Percentiles rank a stretch among this genome's conserved stretches.
phyloP scores from a whole-genome alignment of 2,888 invertebrate species.

The Odontocolon sp. region DNA sequence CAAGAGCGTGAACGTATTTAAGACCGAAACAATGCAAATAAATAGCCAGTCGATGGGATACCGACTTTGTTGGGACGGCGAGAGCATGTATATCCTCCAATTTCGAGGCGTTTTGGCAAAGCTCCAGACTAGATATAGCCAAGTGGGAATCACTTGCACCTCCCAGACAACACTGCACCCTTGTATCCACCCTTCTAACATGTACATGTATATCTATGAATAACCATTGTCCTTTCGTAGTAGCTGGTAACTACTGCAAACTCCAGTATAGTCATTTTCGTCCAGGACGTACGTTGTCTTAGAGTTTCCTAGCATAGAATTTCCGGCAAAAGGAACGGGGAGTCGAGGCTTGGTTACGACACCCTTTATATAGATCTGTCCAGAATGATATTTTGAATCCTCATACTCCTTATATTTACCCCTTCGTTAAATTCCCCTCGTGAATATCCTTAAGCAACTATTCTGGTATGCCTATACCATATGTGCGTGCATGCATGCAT shows the following conservation, averaged over 20 bases:
- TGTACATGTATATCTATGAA: conserved; percentile 63
- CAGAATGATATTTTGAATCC: conserved; percentile 2
- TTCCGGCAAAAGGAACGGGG: conserved; percentile 53
- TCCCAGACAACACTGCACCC: conserved; percentile 19
- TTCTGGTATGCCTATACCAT: not conserved
- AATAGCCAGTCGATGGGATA: conserved; percentile 67
- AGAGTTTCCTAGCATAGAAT: conserved; percentile 53
- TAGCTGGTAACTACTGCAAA: conserved; percentile 66
- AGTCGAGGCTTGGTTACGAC: no score
- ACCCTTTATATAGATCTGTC: no score
- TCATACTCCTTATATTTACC: not conserved
- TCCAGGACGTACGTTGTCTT: conserved; percentile 62
- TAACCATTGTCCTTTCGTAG: conserved; percentile 72
- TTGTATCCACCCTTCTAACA: conserved; percentile 12
- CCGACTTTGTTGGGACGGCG: conserved; percentile 14
- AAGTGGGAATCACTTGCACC: conserved; percentile 44
- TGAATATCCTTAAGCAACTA: no score
- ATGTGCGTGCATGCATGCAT: conserved; percentile 3
- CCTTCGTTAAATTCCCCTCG: not conserved
- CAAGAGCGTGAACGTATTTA: conserved; percentile 53
- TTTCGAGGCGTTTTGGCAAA: conserved; percentile 75
- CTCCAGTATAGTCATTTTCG: conserved; percentile 75
- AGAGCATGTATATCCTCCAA: conserved; percentile 64
- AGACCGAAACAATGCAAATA: conserved; percentile 75
- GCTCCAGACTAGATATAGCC: conserved; percentile 74